Conservation (phyloP, 2,888 invertebrate genomes). For the Mesorhabditis sp. region DNA sequence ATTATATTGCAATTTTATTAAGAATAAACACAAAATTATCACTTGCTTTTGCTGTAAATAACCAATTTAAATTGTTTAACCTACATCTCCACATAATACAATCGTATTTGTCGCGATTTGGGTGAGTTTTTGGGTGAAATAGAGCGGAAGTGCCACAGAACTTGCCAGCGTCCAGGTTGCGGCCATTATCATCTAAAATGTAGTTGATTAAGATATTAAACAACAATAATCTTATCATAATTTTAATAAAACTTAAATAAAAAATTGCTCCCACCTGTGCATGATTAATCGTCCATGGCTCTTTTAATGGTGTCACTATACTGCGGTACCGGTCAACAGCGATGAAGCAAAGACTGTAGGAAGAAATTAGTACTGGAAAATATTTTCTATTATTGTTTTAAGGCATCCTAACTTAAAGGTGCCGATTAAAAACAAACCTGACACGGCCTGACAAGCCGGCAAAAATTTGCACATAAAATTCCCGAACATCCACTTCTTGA, state of each 20-base stretch:
- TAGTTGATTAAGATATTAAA: not conserved
- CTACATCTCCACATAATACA: slow-evolving; percentile 48
- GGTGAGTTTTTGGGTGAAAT: slow-evolving; percentile 46
- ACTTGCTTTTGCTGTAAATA: no score
- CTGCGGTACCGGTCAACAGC: slow-evolving; percentile 83
- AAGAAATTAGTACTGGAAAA: slow-evolving; percentile 87
- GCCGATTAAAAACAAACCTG: slow-evolving; percentile 28
- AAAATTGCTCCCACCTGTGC: slow-evolving; percentile 26
- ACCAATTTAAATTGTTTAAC: not conserved
- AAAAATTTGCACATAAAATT: slow-evolving; percentile 83
- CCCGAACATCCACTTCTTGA: slow-evolving; percentile 88
- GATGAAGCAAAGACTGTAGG: slow-evolving; percentile 91
- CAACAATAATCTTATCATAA: no score
- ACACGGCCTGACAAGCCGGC: slow-evolving; percentile 79
- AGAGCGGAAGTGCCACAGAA: slow-evolving; percentile 49
- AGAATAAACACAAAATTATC: not conserved
- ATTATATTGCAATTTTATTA: not conserved
- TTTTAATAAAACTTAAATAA: no score
- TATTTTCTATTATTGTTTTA: no score
- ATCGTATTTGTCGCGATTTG: slow-evolving; percentile 43
- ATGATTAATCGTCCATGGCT: slow-evolving; percentile 49
- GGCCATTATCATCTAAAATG: slow-evolving; percentile 35
- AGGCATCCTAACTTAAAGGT: no score
- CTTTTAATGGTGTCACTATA: slow-evolving; percentile 54
- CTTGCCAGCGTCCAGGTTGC: slow-evolving; percentile 47